Evolutionary conservation across 2,888 invertebrate species (phyloP).

Genomic region (Hanleya hanleyi): DNA sequence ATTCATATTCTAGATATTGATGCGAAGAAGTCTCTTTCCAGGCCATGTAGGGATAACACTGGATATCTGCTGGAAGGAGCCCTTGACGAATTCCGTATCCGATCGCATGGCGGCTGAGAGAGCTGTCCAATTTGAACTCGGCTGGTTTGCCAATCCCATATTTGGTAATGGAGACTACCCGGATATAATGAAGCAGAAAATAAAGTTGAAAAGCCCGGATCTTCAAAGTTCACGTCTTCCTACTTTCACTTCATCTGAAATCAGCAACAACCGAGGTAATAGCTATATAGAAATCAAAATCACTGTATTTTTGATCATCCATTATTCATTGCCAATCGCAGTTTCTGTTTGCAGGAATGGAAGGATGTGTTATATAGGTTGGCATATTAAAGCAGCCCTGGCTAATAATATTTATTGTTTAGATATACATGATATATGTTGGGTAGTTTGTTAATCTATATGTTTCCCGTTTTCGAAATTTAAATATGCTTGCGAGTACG

Average conservation of each 20-base stretch:
- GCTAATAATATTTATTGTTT: too few species aligned
- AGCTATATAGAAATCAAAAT: too few species aligned
- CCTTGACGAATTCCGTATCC: background rate
- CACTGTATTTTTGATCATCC: too few species aligned
- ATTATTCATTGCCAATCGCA: too few species aligned
- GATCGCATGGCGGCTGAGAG: background rate
- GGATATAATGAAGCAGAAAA: conserved; percentile 1
- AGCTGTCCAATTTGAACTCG: background rate
- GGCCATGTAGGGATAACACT: background rate
- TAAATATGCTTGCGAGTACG: too few species aligned
- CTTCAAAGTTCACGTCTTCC: conserved; percentile 60
- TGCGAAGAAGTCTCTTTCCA: too few species aligned
- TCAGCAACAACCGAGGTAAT: conserved; percentile 56
- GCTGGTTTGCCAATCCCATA: background rate
- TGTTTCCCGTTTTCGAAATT: too few species aligned
- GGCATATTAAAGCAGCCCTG: background rate
- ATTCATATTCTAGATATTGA: too few species aligned
- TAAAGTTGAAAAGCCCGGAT: conserved; percentile 38
- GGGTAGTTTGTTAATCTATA: too few species aligned
- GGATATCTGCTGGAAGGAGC: background rate
- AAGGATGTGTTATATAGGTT: background rate
- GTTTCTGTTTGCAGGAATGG: too few species aligned
- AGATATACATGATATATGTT: too few species aligned
- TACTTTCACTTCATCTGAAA: conserved; percentile 65
- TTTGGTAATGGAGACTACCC: background rate